A percentile compares a stretch with the other conserved stretches of the same genome.
These are phyloP conservation scores for Mythimna ferrago DNA, from an alignment of 2,888 invertebrate genomes.

Conservation along the genomic window DNA sequence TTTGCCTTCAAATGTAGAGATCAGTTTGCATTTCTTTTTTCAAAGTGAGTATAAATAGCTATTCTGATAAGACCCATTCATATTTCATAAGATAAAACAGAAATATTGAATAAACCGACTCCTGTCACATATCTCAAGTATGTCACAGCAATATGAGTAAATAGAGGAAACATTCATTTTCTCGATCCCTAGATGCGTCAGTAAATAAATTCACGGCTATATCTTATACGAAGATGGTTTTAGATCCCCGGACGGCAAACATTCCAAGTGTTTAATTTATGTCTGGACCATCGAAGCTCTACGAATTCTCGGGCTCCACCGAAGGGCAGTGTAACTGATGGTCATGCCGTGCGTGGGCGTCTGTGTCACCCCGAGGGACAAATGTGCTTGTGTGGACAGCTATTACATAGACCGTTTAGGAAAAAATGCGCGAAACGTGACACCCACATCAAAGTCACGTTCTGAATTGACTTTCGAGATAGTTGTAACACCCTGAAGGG, in stretches of 20 bases:
- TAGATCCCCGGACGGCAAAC: slow-evolving; percentile 62
- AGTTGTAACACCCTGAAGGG: slow-evolving; percentile 7
- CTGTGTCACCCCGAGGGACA: slow-evolving; percentile 63
- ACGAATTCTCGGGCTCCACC: slow-evolving; percentile 63
- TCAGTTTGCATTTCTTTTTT: slow-evolving; percentile 9
- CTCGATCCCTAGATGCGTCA: slow-evolving; percentile 60
- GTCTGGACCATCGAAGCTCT: slow-evolving; percentile 61
- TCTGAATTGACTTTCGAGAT: slow-evolving; percentile 42
- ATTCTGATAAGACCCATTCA: slow-evolving; percentile 24
- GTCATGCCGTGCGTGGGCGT: slow-evolving; percentile 66
- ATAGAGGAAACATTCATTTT: slow-evolving; percentile 65
- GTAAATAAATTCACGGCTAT: slow-evolving; percentile 67
- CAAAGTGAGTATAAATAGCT: slow-evolving; percentile 21
- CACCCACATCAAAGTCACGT: slow-evolving; percentile 59
- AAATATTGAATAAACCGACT: slow-evolving; percentile 38
- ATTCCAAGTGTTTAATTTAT: slow-evolving; percentile 68
- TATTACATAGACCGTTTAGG: slow-evolving; percentile 61
- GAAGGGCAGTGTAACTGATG: slow-evolving; percentile 63
- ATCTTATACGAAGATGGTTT: slow-evolving; percentile 57
- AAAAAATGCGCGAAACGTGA: slow-evolving; percentile 61
- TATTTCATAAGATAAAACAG: slow-evolving; percentile 31
- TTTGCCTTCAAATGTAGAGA: neutral
- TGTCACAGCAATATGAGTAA: slow-evolving; percentile 48
- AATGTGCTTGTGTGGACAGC: slow-evolving; percentile 60
- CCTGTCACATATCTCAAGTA: slow-evolving; percentile 56